Evolutionary conservation across 2,888 invertebrate genomes (phyloP).

Genomic region (Carpatolechia fugitivella): DNA sequence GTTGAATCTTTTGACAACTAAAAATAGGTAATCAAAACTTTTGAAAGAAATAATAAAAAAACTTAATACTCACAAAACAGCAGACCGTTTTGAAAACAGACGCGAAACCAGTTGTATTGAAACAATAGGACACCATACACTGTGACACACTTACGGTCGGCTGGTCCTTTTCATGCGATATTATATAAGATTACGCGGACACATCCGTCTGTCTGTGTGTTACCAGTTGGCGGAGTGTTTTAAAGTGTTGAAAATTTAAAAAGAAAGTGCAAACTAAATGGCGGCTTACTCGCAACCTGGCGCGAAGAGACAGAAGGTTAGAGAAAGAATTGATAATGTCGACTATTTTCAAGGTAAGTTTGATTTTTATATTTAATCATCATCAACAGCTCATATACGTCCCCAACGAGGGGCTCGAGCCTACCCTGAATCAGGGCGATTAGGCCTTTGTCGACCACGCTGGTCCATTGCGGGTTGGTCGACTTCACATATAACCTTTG

Average conservation of each 20-base stretch:
- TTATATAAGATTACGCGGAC: constrained; percentile 50
- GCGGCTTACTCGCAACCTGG: constrained; percentile 52
- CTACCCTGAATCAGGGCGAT: too few species aligned
- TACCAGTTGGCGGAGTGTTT: background rate
- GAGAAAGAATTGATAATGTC: constrained; percentile 49
- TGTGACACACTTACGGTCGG: constrained; percentile 40
- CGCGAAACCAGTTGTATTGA: constrained; percentile 1
- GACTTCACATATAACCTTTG: too few species aligned
- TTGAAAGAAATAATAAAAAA: too few species aligned
- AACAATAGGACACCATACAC: constrained; percentile 11
- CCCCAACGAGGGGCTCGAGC: too few species aligned
- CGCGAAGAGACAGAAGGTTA: constrained; percentile 60
- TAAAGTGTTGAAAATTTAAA: background rate
- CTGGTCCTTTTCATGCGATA: constrained; percentile 49
- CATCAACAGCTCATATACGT: too few species aligned
- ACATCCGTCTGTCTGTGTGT: constrained; percentile 15
- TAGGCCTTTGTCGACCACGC: too few species aligned
- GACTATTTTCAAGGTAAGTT: constrained; percentile 67
- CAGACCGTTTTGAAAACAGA: background rate
- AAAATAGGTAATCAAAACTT: too few species aligned
- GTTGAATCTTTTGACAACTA: too few species aligned
- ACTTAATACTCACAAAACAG: too few species aligned
- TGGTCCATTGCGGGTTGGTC: too few species aligned
- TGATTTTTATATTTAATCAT: background rate
- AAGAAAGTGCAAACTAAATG: background rate